Base-by-base conservation (phyloP, 2,797 vertebrate genomes). In the Taenioides sp. region DNA sequence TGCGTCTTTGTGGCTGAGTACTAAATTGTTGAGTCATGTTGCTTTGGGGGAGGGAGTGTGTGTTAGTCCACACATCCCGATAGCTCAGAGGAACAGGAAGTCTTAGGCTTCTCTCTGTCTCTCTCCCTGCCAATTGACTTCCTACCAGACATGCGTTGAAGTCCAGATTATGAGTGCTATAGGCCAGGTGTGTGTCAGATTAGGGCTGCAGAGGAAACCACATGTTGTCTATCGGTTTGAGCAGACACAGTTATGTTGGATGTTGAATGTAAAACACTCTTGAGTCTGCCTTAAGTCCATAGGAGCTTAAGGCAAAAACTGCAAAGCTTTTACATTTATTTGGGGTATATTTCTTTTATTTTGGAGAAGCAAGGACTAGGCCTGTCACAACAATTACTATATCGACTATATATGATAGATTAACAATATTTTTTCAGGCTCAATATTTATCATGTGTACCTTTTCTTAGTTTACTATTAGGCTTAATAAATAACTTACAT, bases 41-140 rank as follows among this genome's bases (percentile, higher is more conserved):
- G 69, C 58, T 82, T n/a, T 61, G 9, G 50, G 58, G 60, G 14
- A 43, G 64, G 34, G 55, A 69, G 49, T 63, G 54, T 43, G 63
- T 63, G 58, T 67, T 49, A 69, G 79, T 75, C 80, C 88, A 86
- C 80, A 59, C 70, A 57, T 82, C 84, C 76, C 31, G 89, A 92
- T 92, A 91, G 82, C 79, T 60, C 43, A 31, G 63, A 80, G 75
- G 67, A 72, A 72, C 83, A 92, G 91, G 88, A 92, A 92, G 88
- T 86, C 72, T 70, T 68, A 57, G 75, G 66, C 78, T 77, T 81
- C 54, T 79, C 3, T 43, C 68, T 31, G 20, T 64, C 37, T 65
- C 23, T 47, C 62, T 43, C 14, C 11, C 72, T 54, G 68, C 69
- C 58, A 81, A 88, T 63, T 28, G 59, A 73, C 86, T 90, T 93